Base-by-base conservation (phyloP, 2,888 invertebrate genomes). In the Boloria euphrosyne region DNA sequence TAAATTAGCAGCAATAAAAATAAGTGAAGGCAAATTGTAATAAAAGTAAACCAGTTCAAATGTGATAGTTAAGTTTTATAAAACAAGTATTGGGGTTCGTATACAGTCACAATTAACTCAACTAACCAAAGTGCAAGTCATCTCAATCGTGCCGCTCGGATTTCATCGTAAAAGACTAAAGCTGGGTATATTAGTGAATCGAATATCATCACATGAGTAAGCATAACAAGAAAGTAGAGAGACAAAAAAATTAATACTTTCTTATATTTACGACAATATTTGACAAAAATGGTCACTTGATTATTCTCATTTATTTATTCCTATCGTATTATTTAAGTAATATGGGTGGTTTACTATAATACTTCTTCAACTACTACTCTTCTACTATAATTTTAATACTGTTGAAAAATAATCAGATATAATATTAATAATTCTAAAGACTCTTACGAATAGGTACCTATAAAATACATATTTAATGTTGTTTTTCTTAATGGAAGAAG, bases 71-170 rank as follows among this genome's bases (percentile, higher is more conserved):
- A 68, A 68, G 63, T 70, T 70, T 58, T 69, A 63, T 65, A 66
- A 63, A 63, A 66, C 66, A 57, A 66, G 64, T 64, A 69, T 65
- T 66, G 64, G 57, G 43, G 61, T 58, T 66, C 60, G 54, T 65
- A 62, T 53, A 63, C 63, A 79, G 80, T 84, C 86, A 86, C 82
- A 89, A 90, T 90, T 89, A 88, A 86, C 85, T 85, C 77, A 79
- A 78, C 79, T 79, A 80, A 77, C 77, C 77, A 80, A 89, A 86
- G 74, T 83, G 89, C 89, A 86, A 90, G 90, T 91, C 91, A 90
- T 80, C 79, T 83, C 85, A 88, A 88, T 87, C 85, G 83, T 78
- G 75, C 80, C 78, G 81, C 80, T 86, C 82, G 81, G 86, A 84
- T 88, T 89, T 87, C 84, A 83, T 81, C 80, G 85, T 85, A 88